These are phyloP conservation scores for Aphidoletes aphidimyza DNA, from an alignment of 2,888 invertebrate genomes.

Conservation along the genomic window DNA sequence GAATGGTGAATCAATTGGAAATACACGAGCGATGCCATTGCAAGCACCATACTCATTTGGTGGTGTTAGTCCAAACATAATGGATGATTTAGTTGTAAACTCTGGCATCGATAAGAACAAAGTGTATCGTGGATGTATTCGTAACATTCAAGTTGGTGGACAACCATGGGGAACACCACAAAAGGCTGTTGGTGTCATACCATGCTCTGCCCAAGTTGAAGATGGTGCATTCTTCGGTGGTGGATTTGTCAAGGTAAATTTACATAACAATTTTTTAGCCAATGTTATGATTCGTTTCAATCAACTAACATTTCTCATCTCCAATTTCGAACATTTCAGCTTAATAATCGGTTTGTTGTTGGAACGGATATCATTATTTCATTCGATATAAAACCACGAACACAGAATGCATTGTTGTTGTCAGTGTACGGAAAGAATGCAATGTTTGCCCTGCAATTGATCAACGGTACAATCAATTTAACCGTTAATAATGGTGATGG, in stretches of 20 bases:
- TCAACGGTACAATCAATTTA: constrained; percentile 85
- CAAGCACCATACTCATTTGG: constrained; percentile 83
- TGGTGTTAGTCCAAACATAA: constrained; percentile 71
- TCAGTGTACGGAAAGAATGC: constrained; percentile 86
- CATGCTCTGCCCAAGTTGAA: constrained; percentile 84
- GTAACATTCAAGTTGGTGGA: constrained; percentile 78
- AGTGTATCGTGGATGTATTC: constrained; percentile 86
- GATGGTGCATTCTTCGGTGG: constrained; percentile 86
- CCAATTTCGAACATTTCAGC: constrained; percentile 22
- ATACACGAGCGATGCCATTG: constrained; percentile 70
- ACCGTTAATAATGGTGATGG: constrained; percentile 85
- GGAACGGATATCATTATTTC: constrained; percentile 81
- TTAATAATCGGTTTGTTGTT: constrained; percentile 78
- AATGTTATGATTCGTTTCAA: not conserved
- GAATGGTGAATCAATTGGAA: constrained; percentile 68
- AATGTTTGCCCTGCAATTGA: constrained; percentile 86
- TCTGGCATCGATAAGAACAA: constrained; percentile 63
- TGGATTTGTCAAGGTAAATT: constrained; percentile 75
- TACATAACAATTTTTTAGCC: no score
- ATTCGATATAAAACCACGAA: constrained; percentile 88
- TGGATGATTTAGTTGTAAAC: constrained; percentile 66
- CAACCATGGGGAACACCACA: constrained; percentile 70
- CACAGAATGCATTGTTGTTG: constrained; percentile 84
- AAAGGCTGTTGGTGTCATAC: constrained; percentile 73
- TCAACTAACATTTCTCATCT: not conserved